Conservation (phyloP, 2,113 vertebrate genomes). For the Propithecus coquereli region DNA sequence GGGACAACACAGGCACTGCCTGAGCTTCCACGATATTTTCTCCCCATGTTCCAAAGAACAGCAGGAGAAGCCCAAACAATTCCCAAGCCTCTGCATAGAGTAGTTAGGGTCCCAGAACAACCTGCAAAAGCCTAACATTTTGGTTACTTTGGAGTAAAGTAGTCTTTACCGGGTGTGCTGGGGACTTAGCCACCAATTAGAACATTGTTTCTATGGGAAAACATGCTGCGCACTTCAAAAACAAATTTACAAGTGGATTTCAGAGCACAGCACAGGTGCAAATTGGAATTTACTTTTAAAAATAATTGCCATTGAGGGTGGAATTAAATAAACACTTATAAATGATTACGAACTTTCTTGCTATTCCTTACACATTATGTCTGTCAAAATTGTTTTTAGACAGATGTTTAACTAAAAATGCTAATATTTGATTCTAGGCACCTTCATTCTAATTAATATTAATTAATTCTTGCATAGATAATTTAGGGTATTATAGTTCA, state of each 20-base stretch:
- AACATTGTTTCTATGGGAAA: background rate
- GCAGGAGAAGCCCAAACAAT: background rate
- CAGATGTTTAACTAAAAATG: background rate
- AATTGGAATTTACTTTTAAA: slow-evolving; percentile 37
- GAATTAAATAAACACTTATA: slow-evolving; percentile 30
- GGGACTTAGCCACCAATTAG: background rate
- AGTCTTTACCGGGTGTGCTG: background rate
- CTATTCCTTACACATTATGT: background rate
- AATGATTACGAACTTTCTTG: background rate
- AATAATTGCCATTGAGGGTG: background rate
- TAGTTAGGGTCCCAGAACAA: background rate
- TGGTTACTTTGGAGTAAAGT: background rate
- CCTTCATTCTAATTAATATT: background rate
- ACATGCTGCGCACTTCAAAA: background rate
- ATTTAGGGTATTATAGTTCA: background rate
- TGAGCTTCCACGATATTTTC: background rate
- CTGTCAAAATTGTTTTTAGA: background rate
- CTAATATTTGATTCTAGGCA: background rate
- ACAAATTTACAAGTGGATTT: slow-evolving; percentile 31
- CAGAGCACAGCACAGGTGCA: background rate
- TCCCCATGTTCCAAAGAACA: background rate
- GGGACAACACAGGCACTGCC: background rate
- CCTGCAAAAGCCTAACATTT: background rate
- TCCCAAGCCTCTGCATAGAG: background rate
- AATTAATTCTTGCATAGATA: background rate